These are phyloP conservation scores for Trichosurus vulpecula DNA, from an alignment of 2,797 vertebrate genomes.

Conservation along the genomic window DNA sequence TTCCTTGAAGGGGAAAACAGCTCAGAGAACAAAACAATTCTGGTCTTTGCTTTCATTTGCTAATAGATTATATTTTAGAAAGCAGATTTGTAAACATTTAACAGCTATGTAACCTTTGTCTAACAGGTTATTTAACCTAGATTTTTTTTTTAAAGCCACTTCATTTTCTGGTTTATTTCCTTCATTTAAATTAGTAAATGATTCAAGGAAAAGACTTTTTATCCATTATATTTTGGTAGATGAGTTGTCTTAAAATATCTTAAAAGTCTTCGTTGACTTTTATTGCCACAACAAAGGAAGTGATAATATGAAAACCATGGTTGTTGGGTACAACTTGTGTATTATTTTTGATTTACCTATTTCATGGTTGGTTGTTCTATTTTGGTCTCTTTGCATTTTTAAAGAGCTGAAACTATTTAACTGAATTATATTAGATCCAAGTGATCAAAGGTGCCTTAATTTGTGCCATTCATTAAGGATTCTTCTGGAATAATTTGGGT, in stretches of 20 bases:
- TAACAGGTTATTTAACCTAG: constrained; percentile 25
- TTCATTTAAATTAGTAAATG: constrained; percentile 53
- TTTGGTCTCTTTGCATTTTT: constrained; percentile 63
- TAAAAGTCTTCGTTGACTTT: constrained; percentile 47
- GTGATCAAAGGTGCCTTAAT: constrained; percentile 60
- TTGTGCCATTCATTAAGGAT: constrained; percentile 50
- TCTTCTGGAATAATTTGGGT: constrained; percentile 52
- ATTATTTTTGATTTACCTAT: constrained; percentile 52
- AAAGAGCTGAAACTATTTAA: constrained; percentile 40
- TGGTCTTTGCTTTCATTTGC: background rate
- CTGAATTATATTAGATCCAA: constrained; percentile 54
- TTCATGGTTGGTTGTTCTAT: constrained; percentile 18
- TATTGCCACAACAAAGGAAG: constrained; percentile 29
- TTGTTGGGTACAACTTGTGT: constrained; percentile 39
- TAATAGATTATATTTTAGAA: background rate
- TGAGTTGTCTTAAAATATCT: constrained; percentile 47
- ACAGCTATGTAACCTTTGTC: background rate
- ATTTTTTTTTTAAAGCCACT: constrained; percentile 41
- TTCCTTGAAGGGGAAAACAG: constrained; percentile 41
- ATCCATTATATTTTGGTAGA: constrained; percentile 7
- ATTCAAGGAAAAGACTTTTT: constrained; percentile 37
- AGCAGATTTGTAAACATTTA: background rate
- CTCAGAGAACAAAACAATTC: background rate
- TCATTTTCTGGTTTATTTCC: constrained; percentile 26
- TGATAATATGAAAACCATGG: constrained; percentile 52